phyloP scores from a whole-genome alignment of 2,797 vertebrate genomes.

The Avahi laniger region DNA sequence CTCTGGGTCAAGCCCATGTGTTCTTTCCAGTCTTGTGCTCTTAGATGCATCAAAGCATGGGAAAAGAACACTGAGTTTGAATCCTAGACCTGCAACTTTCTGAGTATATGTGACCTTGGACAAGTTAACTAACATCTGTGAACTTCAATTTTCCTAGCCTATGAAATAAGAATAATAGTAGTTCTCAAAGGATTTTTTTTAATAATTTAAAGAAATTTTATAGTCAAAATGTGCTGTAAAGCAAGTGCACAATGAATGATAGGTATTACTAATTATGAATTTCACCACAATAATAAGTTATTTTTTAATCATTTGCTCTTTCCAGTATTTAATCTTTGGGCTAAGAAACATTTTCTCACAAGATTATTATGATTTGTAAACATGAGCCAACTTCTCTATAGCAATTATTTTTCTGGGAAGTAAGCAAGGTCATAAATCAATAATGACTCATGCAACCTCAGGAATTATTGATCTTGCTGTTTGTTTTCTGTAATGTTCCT shows the following conservation, averaged over 20 bases:
- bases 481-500: slow-evolving; percentile 71
- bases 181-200: not conserved
- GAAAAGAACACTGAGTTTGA: slow-evolving; percentile 5
- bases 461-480: slow-evolving; percentile 75
- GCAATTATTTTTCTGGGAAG: slow-evolving; percentile 67
- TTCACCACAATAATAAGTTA: not conserved
- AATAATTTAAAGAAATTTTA: slow-evolving; percentile 35
- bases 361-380: slow-evolving; percentile 67
- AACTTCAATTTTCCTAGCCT: not conserved
- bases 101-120: not conserved
- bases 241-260: not conserved
- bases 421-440: slow-evolving; percentile 69
- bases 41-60: not conserved
- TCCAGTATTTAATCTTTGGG: not conserved
- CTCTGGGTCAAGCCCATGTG: not conserved
- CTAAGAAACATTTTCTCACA: slow-evolving; percentile 47
- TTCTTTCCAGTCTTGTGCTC: not conserved
- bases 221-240: not conserved
- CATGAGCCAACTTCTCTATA: slow-evolving; percentile 42
- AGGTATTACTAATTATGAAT: not conserved
- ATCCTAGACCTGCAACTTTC: not conserved
- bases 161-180: not conserved
- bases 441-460: slow-evolving; percentile 69
- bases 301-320: slow-evolving; percentile 17
- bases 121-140: not conserved